These are phyloP conservation scores for Agonopterix heracliana DNA, from an alignment of 2,888 invertebrate species.

Conservation along the genomic window DNA sequence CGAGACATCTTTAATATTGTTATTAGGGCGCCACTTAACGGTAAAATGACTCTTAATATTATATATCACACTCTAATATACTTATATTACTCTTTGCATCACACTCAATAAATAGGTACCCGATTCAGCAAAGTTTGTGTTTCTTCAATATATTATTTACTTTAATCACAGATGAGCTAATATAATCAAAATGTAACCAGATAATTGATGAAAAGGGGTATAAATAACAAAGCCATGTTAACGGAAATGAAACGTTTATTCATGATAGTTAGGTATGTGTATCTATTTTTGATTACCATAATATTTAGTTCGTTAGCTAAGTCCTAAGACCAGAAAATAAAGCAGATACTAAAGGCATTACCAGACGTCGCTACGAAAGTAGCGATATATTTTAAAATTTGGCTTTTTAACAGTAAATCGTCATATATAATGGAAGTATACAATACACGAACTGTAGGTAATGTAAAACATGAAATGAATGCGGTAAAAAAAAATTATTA, in stretches of 20 bases:
- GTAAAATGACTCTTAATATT: too few species aligned
- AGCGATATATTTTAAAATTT: background rate
- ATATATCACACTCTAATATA: too few species aligned
- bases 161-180: too few species aligned
- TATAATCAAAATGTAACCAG: too few species aligned
- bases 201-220: background rate
- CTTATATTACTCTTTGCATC: too few species aligned
- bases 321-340: slow-evolving; percentile 15
- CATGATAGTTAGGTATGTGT: slow-evolving; percentile 34
- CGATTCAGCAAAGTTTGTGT: too few species aligned
- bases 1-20: too few species aligned
- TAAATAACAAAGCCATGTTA: slow-evolving; percentile 28
- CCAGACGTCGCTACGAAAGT: background rate
- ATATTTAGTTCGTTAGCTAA: slow-evolving; percentile 22
- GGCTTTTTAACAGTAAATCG: background rate
- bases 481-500: too few species aligned
- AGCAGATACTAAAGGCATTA: slow-evolving; percentile 3
- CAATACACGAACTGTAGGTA: background rate
- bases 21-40: too few species aligned
- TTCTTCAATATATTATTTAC: too few species aligned
- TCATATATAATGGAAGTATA: slow-evolving; percentile 1
- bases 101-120: too few species aligned
- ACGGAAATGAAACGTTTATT: slow-evolving; percentile 60
- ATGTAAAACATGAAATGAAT: too few species aligned
- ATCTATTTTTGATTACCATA: slow-evolving; percentile 19